phyloP scores from a whole-genome alignment of 2,888 invertebrate species.

The Deilephila porcellus region DNA sequence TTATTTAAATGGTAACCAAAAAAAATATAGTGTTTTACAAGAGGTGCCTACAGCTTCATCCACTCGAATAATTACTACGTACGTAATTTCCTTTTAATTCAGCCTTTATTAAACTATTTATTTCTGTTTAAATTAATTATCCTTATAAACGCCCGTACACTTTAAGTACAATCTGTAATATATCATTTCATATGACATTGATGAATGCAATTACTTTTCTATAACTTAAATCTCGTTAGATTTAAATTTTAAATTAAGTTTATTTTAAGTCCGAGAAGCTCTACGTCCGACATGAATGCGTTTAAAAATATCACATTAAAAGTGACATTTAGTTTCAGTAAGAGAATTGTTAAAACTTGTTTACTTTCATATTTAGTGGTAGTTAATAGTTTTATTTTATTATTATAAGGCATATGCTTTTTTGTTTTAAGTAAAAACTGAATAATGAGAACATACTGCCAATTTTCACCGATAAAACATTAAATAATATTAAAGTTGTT shows the following conservation, averaged over 20 bases:
- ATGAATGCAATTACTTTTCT: slow-evolving; percentile 68
- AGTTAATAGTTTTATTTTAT: slow-evolving; percentile 24
- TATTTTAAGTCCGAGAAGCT: slow-evolving; percentile 9
- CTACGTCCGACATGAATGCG: slow-evolving; percentile 30
- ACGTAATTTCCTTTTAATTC: slow-evolving; percentile 8
- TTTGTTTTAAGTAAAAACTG: slow-evolving; percentile 27
- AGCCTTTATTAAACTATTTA: slow-evolving; percentile 25
- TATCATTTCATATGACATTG: slow-evolving; percentile 38
- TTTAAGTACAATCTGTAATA: slow-evolving; percentile 65
- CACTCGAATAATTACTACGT: slow-evolving; percentile 59
- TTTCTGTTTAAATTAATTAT: slow-evolving; percentile 10
- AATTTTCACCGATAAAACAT: slow-evolving; percentile 53
- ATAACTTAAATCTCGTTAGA: slow-evolving; percentile 74
- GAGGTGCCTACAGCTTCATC: slow-evolving; percentile 28
- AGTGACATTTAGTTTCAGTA: slow-evolving; percentile 16
- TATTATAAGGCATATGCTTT: slow-evolving; percentile 7
- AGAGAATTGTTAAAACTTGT: slow-evolving; percentile 19
- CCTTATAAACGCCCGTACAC: slow-evolving; percentile 51
- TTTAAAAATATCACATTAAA: slow-evolving; percentile 29
- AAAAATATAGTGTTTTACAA: too few species aligned
- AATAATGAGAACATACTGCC: slow-evolving; percentile 56
- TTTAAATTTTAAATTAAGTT: slow-evolving; percentile 28
- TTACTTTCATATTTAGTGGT: slow-evolving; percentile 30
- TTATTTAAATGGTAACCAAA: too few species aligned
- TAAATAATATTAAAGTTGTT: slow-evolving; percentile 17